Conservation (phyloP, 2,113 vertebrate genomes). For the Gobius niger region DNA sequence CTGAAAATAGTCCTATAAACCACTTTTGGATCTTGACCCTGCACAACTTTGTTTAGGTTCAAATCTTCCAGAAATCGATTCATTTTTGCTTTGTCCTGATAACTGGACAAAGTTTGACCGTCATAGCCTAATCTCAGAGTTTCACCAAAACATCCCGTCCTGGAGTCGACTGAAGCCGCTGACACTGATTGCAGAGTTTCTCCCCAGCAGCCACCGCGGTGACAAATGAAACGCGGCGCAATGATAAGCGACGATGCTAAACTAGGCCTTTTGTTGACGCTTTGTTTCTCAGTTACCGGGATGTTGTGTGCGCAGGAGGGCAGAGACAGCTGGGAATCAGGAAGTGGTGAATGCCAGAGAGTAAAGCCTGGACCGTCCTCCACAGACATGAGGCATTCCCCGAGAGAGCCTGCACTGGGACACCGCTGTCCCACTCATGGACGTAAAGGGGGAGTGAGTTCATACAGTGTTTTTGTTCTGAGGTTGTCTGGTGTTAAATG, state of each 20-base stretch:
- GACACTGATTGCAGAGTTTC: constrained; percentile 45
- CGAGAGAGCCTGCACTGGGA: constrained; percentile 21
- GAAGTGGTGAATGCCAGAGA: constrained; percentile 57
- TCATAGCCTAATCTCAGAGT: constrained; percentile 10
- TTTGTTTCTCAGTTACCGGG: constrained; percentile 68
- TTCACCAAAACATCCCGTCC: constrained; percentile 51
- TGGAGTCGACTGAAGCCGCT: constrained; percentile 32
- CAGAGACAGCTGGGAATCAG: constrained; percentile 66
- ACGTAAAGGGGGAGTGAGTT: not conserved
- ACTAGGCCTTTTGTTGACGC: constrained; percentile 68
- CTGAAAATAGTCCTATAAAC: too few species aligned
- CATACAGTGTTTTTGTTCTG: not conserved
- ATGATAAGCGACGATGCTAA: constrained; percentile 46
- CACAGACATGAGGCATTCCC: constrained; percentile 35
- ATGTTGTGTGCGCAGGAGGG: constrained; percentile 43
- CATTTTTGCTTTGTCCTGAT: too few species aligned
- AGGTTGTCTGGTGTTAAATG: not conserved
- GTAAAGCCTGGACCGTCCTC: constrained; percentile 48
- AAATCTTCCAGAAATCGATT: too few species aligned
- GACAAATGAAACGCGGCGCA: constrained; percentile 54
- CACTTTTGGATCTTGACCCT: too few species aligned
- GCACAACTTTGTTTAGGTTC: too few species aligned
- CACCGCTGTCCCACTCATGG: constrained; percentile 16
- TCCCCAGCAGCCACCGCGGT: constrained; percentile 9
- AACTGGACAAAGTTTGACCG: not conserved